These are phyloP conservation scores for Nephrotoma flavescens DNA, from an alignment of 2,888 invertebrate genomes.

Conservation along the genomic window DNA sequence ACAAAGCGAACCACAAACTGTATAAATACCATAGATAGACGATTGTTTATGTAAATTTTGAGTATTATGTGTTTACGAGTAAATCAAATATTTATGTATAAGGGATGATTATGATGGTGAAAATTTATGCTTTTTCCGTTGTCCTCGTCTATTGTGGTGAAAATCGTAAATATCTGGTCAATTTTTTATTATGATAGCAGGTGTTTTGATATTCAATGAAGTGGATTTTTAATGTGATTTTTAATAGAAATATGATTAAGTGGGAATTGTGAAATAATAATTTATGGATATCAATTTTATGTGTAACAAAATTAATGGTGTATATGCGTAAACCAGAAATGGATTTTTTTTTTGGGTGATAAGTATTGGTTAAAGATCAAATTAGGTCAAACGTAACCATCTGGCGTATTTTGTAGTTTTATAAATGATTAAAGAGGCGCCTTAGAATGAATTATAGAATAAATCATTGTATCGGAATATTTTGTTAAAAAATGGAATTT, in stretches of 20 bases:
- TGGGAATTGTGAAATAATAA: background rate
- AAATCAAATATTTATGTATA: background rate
- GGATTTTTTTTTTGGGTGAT: background rate
- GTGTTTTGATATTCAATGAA: background rate
- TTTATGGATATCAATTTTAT: background rate
- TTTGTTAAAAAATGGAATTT: too few relatives aligned
- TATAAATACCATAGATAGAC: background rate
- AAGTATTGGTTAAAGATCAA: too few relatives aligned
- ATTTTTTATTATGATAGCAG: background rate
- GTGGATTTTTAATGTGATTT: background rate
- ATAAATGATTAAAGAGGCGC: too few relatives aligned
- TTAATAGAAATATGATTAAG: background rate
- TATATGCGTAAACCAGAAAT: background rate
- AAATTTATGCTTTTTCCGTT: background rate
- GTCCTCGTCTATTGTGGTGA: background rate
- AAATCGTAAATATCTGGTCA: background rate
- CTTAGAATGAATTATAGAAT: too few relatives aligned
- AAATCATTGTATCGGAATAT: too few relatives aligned
- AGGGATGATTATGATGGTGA: background rate
- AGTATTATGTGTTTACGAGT: background rate
- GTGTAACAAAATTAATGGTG: background rate
- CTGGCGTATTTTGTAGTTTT: too few relatives aligned
- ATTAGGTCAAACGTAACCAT: too few relatives aligned
- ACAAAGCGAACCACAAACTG: background rate
- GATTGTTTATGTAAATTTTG: background rate